Percentiles rank a stretch among this genome's conserved stretches.
Conservation (phyloP, 2,888 invertebrate genomes). For the Leistus spinibarbis region DNA sequence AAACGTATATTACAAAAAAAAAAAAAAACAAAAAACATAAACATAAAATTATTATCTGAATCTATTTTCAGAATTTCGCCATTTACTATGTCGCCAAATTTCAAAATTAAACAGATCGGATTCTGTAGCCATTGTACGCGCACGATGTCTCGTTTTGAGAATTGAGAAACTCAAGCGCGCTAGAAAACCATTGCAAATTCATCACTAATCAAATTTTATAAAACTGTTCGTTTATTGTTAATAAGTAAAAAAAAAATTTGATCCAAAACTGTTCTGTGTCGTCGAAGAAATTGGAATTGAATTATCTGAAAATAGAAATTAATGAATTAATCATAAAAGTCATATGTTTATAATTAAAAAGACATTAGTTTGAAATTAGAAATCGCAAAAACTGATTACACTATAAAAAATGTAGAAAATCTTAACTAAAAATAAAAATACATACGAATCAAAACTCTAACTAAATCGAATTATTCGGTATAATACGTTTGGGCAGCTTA, state of each 20-base stretch:
- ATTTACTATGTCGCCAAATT: slow-evolving; percentile 83
- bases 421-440: background rate
- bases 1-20: slow-evolving; percentile 7
- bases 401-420: background rate
- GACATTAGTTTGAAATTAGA: background rate
- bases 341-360: background rate
- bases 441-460: too few species aligned
- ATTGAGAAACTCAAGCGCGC: slow-evolving; percentile 24
- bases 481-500: background rate
- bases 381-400: background rate
- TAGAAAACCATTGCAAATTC: slow-evolving; percentile 31
- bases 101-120: slow-evolving; percentile 58
- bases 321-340: background rate
- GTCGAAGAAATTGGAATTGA: background rate
- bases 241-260: background rate
- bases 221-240: background rate
- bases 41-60: slow-evolving; percentile 48
- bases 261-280: background rate
- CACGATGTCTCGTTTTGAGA: slow-evolving; percentile 9
- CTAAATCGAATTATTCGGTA: background rate
- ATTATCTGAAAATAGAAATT: background rate
- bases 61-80: slow-evolving; percentile 65
- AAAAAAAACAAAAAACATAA: background rate
- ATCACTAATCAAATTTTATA: slow-evolving; percentile 20
- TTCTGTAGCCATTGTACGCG: slow-evolving; percentile 27